Conservation (phyloP, 2,888 invertebrate species). For the Rhagonycha fulva region DNA sequence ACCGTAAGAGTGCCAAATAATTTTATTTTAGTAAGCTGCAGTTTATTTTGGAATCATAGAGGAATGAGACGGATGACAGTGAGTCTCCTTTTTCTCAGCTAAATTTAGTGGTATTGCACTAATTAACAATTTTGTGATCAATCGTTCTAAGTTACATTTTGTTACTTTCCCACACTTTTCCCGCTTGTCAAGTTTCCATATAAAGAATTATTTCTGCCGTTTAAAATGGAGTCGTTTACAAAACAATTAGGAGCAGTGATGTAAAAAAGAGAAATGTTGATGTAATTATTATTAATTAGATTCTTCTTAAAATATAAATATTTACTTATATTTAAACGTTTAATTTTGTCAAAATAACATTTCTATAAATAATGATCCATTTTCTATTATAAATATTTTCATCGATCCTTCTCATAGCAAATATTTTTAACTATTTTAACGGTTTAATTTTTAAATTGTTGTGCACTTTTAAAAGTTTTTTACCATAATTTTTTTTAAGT, state of each 20-base stretch:
- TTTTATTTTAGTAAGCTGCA: constrained; percentile 31
- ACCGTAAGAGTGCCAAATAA: constrained; percentile 35
- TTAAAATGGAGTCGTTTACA: neutral
- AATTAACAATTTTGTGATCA: neutral
- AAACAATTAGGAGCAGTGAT: neutral
- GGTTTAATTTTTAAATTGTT: neutral
- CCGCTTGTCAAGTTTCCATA: neutral
- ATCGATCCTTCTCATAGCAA: neutral
- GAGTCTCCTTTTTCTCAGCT: constrained; percentile 29
- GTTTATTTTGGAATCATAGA: constrained; percentile 35
- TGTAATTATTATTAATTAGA: constrained; percentile 9
- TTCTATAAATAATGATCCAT: neutral
- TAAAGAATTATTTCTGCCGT: neutral
- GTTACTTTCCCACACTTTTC: neutral
- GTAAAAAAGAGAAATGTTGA: neutral
- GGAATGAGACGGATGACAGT: constrained; percentile 16
- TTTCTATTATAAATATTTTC: neutral
- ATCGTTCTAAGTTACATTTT: neutral
- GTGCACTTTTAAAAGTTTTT: neutral
- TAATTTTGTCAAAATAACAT: constrained; percentile 21
- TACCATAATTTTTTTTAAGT: no score
- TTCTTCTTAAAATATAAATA: constrained; percentile 20
- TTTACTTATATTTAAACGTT: constrained; percentile 21
- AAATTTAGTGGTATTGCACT: constrained; percentile 16
- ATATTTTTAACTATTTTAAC: neutral